Evolutionary conservation across 2,888 invertebrate genomes (phyloP).

Genomic region (Apoda limacodes): DNA sequence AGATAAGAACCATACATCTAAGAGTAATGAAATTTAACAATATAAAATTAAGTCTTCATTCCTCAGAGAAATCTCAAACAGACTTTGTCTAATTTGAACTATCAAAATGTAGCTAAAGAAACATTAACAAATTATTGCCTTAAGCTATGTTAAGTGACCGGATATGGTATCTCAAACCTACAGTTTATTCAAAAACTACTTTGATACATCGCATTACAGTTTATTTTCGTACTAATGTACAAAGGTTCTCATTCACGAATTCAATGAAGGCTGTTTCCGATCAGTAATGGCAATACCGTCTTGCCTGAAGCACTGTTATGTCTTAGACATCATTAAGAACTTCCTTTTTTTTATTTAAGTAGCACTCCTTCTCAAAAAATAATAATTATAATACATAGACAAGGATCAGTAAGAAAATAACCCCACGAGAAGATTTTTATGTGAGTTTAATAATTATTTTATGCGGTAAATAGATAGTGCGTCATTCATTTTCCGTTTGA

Average conservation of each 20-base stretch:
- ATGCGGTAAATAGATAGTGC: no score
- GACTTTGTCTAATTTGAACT: constrained; percentile 53
- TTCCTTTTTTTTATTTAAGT: constrained; percentile 36
- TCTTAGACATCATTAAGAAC: constrained; percentile 44
- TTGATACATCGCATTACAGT: no score
- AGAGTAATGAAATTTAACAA: no score
- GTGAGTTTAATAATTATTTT: no score
- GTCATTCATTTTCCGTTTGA: no score
- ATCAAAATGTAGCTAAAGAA: constrained; percentile 48
- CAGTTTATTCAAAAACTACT: no score
- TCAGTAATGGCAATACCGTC: constrained; percentile 50
- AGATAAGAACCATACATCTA: no score
- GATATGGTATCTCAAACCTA: constrained; percentile 48
- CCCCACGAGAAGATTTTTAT: no score
- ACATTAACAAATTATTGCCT: constrained; percentile 61
- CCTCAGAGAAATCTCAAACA: constrained; percentile 38
- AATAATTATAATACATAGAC: no score
- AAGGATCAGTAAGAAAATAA: no score
- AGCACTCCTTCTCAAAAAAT: no score
- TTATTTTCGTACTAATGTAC: constrained; percentile 13
- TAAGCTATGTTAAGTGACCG: constrained; percentile 52
- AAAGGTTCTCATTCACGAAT: constrained; percentile 55
- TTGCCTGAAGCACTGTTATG: constrained; percentile 41
- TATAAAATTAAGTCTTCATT: constrained; percentile 44
- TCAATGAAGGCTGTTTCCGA: constrained; percentile 63